A percentile compares a stretch with the other conserved stretches of the same genome.
Evolutionary conservation across 2,888 invertebrate species (phyloP).

Genomic region (Epinotia nisella): DNA sequence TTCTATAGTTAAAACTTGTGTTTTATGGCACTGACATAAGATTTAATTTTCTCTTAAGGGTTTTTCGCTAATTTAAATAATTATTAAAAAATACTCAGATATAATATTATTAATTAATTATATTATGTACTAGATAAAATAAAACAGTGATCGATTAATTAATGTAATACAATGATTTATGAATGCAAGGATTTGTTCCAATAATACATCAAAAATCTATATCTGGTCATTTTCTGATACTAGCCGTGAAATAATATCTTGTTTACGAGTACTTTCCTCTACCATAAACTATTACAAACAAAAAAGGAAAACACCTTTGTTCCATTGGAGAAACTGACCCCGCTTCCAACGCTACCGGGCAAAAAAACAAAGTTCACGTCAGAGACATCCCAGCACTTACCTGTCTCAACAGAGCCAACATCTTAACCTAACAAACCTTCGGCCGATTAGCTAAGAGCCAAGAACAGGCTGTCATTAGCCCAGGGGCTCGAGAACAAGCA

Average conservation of each 20-base stretch:
- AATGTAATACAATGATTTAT: background rate
- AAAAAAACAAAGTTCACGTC: constrained; percentile 11
- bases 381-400: constrained; percentile 34
- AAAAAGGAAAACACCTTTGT: background rate
- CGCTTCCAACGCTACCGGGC: background rate
- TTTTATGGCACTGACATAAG: background rate
- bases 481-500: constrained; percentile 66
- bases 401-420: constrained; percentile 36
- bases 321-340: background rate
- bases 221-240: no score
- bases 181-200: no score
- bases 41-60: no score
- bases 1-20: background rate
- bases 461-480: constrained; percentile 70
- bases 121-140: background rate
- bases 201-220: no score
- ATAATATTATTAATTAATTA: no score
- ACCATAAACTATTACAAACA: background rate
- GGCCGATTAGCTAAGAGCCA: constrained; percentile 40
- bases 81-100: no score
- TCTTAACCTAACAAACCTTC: constrained; percentile 35
- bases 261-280: no score
- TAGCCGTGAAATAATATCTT: no score
- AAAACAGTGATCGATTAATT: background rate
- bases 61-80: no score